Base-by-base conservation (phyloP, 1,140 invertebrate genomes). In the Kradibia gibbosae region DNA sequence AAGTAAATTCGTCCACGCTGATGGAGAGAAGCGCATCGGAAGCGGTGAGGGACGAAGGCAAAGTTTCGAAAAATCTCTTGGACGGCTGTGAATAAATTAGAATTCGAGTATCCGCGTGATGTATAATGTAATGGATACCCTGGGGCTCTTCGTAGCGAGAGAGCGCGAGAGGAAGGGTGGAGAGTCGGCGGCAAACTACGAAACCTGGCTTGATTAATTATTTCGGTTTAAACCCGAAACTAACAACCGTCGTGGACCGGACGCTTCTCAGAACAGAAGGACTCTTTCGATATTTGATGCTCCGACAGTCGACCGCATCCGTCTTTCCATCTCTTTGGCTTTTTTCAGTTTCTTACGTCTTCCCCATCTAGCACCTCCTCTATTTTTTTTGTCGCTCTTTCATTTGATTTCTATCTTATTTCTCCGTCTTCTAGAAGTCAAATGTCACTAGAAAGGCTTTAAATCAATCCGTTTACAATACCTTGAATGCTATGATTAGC, bases 121-220 rank as follows among this genome's bases (percentile, higher is more conserved):
- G 87, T 89, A 90, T 91, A 90, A 90, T 90, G 89, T 91, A 91
- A 90, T 88, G 87, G 89, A 91, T 90, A 90, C 87, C 86, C 83
- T 82, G 82, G 85, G 87, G 83, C 81, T 75, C 39, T 78, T 34
- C 55, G 74, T 62, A 42, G 48, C 20, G 72, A 57, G 31, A 57
- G 28, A 39, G n/a, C 7, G 72, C 39, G 48, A 31, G 28, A 22
- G 53, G 2, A 55, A 8, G 74, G 11, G 11, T 53, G 71, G 3
- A 31, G 45, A 34, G 45, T 39, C 34, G 42, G 28, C 78, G 78
- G 78, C 78, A 42, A n/a, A 80, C 70, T 73, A 55, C 50, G 34
- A 55, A 84, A 77, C 15, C 83, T 28, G 78, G 82, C 74, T 87
- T 88, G 87, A 89, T 89, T 89, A 89, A 89, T 89, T 89, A 89